Evolutionary conservation across 2,888 invertebrate species (phyloP).

Genomic region (Prosapia bicincta): DNA sequence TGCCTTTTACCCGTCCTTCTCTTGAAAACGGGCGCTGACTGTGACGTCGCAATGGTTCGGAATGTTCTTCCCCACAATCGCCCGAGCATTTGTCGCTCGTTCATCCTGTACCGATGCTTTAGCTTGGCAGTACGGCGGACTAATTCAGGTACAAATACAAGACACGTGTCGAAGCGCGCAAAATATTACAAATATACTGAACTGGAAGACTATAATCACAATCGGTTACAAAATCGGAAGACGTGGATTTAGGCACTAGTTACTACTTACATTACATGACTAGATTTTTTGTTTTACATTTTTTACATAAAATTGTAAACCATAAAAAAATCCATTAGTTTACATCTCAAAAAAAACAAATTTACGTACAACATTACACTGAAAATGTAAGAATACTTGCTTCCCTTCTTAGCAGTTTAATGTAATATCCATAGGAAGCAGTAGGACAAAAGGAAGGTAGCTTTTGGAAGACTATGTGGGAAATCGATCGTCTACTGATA

Average conservation of each 20-base stretch:
- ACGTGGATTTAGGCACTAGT: not conserved
- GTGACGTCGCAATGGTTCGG: not conserved
- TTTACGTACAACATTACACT: not conserved
- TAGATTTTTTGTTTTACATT: not conserved
- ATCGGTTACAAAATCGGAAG: not conserved
- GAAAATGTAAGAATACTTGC: not conserved
- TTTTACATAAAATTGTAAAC: not conserved
- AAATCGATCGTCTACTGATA: not conserved
- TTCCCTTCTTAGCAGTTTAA: not conserved
- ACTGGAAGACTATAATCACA: not conserved
- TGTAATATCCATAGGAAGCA: not conserved
- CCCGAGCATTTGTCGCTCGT: not conserved
- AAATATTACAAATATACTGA: not conserved
- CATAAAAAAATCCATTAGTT: not conserved
- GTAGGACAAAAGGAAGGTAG: not conserved
- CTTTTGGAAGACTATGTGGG: not conserved
- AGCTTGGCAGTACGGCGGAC: not conserved
- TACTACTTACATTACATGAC: not conserved
- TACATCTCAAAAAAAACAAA: not conserved
- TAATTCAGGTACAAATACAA: not conserved
- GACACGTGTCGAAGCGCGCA: not conserved
- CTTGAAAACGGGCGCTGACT: not conserved
- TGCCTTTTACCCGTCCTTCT: not conserved
- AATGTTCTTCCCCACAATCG: not conserved
- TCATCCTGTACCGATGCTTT: not conserved